These are phyloP conservation scores for Globia sparganii DNA, from an alignment of 2,888 invertebrate species.

Conservation along the genomic window DNA sequence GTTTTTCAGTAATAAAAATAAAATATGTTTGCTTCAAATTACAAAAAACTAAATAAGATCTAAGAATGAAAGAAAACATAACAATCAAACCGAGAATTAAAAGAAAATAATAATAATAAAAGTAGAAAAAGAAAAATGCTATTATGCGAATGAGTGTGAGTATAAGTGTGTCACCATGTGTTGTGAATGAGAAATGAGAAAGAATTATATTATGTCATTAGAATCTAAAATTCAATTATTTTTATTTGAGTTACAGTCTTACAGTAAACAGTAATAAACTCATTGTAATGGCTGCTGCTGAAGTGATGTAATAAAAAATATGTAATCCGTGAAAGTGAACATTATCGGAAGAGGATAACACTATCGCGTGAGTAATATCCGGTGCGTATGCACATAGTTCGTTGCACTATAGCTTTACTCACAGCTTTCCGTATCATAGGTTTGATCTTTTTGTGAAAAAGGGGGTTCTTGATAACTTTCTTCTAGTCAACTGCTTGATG, in stretches of 20 bases:
- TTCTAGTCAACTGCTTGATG: neutral
- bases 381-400: constrained; percentile 53
- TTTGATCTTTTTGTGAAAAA: neutral
- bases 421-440: constrained; percentile 11
- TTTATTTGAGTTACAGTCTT: constrained; percentile 8
- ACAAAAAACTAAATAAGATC: no score
- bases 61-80: no score
- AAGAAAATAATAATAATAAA: no score
- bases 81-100: no score
- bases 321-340: constrained; percentile 60
- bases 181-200: no score
- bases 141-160: no score
- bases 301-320: constrained; percentile 41
- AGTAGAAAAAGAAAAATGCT: no score
- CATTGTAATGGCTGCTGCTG: constrained; percentile 1
- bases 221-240: constrained; percentile 5
- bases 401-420: constrained; percentile 44
- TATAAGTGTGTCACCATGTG: no score
- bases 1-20: no score
- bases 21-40: no score
- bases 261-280: constrained; percentile 17
- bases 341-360: constrained; percentile 60
- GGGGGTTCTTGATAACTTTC: neutral
- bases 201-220: constrained; percentile 21
- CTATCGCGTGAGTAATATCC: constrained; percentile 66